Conservation (phyloP, 2,113 vertebrate species). For the Pleuronectes platessa region DNA sequence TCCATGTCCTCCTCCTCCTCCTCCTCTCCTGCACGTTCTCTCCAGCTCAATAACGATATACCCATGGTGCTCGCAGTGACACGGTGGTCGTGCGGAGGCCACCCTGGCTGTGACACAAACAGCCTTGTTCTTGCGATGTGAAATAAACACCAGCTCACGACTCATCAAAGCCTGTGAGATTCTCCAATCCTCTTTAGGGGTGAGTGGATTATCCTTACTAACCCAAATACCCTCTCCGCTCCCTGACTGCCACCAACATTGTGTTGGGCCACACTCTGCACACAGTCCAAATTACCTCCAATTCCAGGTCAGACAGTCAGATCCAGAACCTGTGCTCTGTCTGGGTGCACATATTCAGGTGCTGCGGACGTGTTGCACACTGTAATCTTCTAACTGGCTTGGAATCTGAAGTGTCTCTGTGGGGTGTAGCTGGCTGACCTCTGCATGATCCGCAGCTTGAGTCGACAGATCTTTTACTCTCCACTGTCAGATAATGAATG, state of each 20-base stretch:
- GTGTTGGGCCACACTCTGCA: constrained; percentile 46
- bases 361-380: not conserved
- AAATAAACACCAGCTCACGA: constrained; percentile 77
- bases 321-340: not conserved
- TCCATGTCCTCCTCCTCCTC: not conserved
- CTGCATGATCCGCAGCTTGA: constrained; percentile 9
- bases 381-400: constrained; percentile 8
- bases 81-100: not conserved
- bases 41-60: constrained; percentile 35
- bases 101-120: constrained; percentile 56
- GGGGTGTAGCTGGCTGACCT: not conserved
- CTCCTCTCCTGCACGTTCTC: not conserved
- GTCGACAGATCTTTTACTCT: not conserved
- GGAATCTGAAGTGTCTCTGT: constrained; percentile 1
- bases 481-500: too few relatives aligned
- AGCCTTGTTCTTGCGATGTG: constrained; percentile 68
- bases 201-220: constrained; percentile 82
- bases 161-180: constrained; percentile 77
- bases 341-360: not conserved
- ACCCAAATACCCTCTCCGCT: constrained; percentile 75
- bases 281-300: constrained; percentile 37
- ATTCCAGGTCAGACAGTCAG: constrained; percentile 42
- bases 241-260: constrained; percentile 48
- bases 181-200: constrained; percentile 81
- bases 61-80: constrained; percentile 47